Base-by-base conservation (phyloP, 2,888 invertebrate species). In the Gibbula magus region DNA sequence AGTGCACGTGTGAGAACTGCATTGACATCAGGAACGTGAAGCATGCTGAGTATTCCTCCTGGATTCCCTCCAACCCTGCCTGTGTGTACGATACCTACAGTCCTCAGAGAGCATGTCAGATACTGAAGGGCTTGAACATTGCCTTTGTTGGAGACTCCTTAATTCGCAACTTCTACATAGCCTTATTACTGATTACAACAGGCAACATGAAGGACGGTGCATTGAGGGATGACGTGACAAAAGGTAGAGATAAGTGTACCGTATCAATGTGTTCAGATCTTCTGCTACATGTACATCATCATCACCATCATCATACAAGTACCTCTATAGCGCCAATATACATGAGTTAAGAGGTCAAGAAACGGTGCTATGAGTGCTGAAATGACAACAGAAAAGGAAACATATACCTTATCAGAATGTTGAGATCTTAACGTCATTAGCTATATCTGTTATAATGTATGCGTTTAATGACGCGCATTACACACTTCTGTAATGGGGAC, bases 121-220 rank as follows among this genome's bases (percentile, higher is more conserved):
- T 83, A 29, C 56, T 82, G 29, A 66, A 61, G 1, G 75, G 77
- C 29, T 66, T 52, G 32, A 82, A 81, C 16, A 74, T 83, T 45
- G 75, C 75, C 35, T 75, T 83, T 45, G 75, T 82, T 29, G 83
- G 83, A 1, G 83, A 83, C 66, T 83, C 83, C 7, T 76, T 80
- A 39, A 52, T 83, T 20, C 61, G 83, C 3, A 81, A 83, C 25
- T 56, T 83, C 2, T 83, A 79, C 53, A 79, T 78, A 10, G 78
- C 83, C 2, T 18, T 82, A 29, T 61, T 83, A 16, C 39, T 73
- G 56, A 5, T 78, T 18, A 45, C 74, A 1, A 54, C 80, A 13
- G 73, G 53, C 25, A 54, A 81, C 52, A 76, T 73, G 74, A 35
- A 35, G 18, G 53, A 61, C 16, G 83, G 83, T 10, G 80, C 81